Percentiles rank a stretch among this genome's conserved stretches.
Evolutionary conservation across 2,797 vertebrate species (phyloP).

Genomic region (Sebastes nivosus): DNA sequence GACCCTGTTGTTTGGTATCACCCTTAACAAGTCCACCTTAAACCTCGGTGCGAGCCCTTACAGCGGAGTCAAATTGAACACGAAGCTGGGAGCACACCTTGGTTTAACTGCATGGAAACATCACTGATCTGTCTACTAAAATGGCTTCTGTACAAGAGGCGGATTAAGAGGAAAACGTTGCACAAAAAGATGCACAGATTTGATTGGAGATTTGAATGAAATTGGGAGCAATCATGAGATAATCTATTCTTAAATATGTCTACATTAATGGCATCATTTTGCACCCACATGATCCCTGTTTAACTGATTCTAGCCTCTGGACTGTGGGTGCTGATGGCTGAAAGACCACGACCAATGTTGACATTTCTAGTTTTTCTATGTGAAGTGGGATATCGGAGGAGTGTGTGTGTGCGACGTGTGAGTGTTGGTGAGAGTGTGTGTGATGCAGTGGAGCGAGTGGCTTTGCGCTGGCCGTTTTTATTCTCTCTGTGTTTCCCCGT

Average conservation of each 20-base stretch:
- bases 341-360: slow-evolving; percentile 52
- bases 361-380: slow-evolving; percentile 56
- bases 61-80: neutral
- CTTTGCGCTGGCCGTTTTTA: slow-evolving; percentile 99
- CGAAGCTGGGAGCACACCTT: slow-evolving; percentile 48
- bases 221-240: slow-evolving; percentile 13
- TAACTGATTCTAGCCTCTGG: slow-evolving; percentile 35
- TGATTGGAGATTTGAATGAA: slow-evolving; percentile 14
- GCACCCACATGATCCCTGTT: slow-evolving; percentile 29
- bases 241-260: neutral
- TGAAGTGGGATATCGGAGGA: slow-evolving; percentile 45
- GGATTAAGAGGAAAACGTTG: slow-evolving; percentile 29
- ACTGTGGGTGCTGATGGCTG: slow-evolving; percentile 41
- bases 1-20: slow-evolving; percentile 72
- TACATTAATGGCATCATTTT: neutral
- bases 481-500: slow-evolving; percentile 99
- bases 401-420: slow-evolving; percentile 36
- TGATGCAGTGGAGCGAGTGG: slow-evolving; percentile 65
- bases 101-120: slow-evolving; percentile 78
- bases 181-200: slow-evolving; percentile 8
- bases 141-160: slow-evolving; percentile 66
- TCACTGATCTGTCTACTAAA: slow-evolving; percentile 68
- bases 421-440: slow-evolving; percentile 8
- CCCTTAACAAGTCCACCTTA: slow-evolving; percentile 75
- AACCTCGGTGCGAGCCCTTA: slow-evolving; percentile 61